A percentile compares a stretch with the other conserved stretches of the same genome.
Conservation (phyloP, 2,888 invertebrate species). For the Drosophila rubida region DNA sequence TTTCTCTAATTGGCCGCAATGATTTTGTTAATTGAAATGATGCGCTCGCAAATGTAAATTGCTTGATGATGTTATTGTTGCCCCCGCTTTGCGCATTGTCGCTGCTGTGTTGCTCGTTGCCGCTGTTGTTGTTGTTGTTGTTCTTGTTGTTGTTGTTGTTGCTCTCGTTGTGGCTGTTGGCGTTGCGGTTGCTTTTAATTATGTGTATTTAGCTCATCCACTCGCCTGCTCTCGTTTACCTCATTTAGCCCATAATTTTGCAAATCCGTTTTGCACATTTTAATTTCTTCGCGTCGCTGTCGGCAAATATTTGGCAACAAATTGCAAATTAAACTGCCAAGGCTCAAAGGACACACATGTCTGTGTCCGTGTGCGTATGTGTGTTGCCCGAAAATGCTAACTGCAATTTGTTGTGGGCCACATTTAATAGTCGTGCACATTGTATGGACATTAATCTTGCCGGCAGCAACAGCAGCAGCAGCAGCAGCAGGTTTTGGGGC, state of each 20-base stretch:
- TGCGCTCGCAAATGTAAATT: slow-evolving; percentile 47
- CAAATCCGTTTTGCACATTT: slow-evolving; percentile 43
- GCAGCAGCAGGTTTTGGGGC: neutral
- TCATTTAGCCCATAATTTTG: slow-evolving; percentile 8
- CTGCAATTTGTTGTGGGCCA: slow-evolving; percentile 30
- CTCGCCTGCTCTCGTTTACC: slow-evolving; percentile 15
- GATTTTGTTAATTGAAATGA: slow-evolving; percentile 66
- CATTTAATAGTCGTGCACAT: slow-evolving; percentile 10
- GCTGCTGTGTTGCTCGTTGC: no score
- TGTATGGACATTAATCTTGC: slow-evolving; percentile 26
- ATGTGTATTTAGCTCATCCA: slow-evolving; percentile 50
- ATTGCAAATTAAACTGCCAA: slow-evolving; percentile 22
- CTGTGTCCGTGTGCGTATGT: neutral
- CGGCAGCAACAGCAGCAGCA: neutral
- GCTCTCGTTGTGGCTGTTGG: neutral
- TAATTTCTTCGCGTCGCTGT: slow-evolving; percentile 3
- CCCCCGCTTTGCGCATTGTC: no score
- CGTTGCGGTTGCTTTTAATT: slow-evolving; percentile 30
- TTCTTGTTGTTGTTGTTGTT: neutral
- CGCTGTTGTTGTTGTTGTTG: neutral
- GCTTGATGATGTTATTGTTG: slow-evolving; percentile 7
- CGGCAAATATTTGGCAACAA: slow-evolving; percentile 23
- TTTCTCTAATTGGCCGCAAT: slow-evolving; percentile 69
- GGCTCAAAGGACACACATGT: neutral
- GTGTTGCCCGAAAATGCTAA: slow-evolving; percentile 6